Evolutionary conservation across 92 coral and sea anemone genomes (phyloP), one percentile per base, ranked within the genome.

Genomic region (Montipora capitata): DNA sequence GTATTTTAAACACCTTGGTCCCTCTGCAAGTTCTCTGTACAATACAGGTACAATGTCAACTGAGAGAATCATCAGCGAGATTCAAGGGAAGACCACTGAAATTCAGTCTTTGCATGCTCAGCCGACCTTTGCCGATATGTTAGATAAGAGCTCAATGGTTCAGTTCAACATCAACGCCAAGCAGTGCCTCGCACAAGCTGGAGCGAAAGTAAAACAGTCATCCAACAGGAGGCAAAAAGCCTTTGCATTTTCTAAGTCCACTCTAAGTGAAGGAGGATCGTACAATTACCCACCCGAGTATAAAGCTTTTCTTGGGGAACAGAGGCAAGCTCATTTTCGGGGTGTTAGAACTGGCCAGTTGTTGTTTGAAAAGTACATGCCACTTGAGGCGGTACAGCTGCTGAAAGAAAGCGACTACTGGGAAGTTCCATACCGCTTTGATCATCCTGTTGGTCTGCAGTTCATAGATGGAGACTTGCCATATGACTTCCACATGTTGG

Each of bases 51-150:
- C 94, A 0, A 79, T 65, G 8, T 40, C 44, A 16, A 90, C 93
- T 10, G 87, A 84, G 20, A 15, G 90, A 0, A 88, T 88, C 1
- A 88, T 88, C 39, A 69, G 82, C 4, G 87, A 88, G 51, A 12
- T 88, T 61, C 91, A 88, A 48, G 91, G 82, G 5, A 88, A 87
- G 39, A 87, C 91, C 0, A 80, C 5, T 45, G 69, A 86, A 4
- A 10, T 86, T 14, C 85, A 86, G 68, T 86, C 90, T 7, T 68
- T 77, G 9, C 65, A 86, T 69, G 45, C 73, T 2, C 84, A 86
- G 15, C 71, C 90, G 10, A 78, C 85, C 7, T 86, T 86, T 78
- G 80, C 20, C 10, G 90, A 86, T 15, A 86, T 86, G 90, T 70
- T 86, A 5, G 67, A 78, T 14, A 85, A 76, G 54, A 20, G 83